Evolutionary conservation across 2,888 invertebrate genomes (phyloP).

Genomic region (Toxonevra muliebris): DNA sequence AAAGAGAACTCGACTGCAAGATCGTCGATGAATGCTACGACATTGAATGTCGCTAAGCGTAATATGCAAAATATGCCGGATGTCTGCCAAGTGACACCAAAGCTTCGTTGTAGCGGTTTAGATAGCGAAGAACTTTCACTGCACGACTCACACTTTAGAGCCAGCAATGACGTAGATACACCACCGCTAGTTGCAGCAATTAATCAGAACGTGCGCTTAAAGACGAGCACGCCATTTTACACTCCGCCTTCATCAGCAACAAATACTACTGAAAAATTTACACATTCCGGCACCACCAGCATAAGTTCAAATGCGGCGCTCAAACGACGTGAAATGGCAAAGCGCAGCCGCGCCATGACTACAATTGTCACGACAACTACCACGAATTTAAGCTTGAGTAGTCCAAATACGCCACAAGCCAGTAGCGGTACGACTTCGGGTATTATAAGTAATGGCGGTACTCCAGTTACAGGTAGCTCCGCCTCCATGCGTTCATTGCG

Average conservation of each 20-base stretch:
- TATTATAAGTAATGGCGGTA: constrained; percentile 8
- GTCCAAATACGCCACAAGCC: constrained; percentile 5
- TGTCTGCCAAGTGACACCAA: constrained; percentile 38
- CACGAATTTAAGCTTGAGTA: constrained; percentile 41
- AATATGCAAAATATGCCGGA: constrained; percentile 34
- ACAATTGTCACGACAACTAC: constrained; percentile 35
- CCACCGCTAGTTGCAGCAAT: constrained; percentile 36
- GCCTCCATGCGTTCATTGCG: constrained; percentile 37
- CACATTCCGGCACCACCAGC: background rate
- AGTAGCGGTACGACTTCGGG: background rate
- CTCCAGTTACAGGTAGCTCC: constrained; percentile 30
- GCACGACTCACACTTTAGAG: background rate
- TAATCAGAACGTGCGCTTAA: constrained; percentile 48
- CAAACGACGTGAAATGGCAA: constrained; percentile 52
- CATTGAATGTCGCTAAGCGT: constrained; percentile 6
- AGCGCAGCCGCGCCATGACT: constrained; percentile 55
- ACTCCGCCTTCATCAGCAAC: constrained; percentile 8
- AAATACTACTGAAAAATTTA: constrained; percentile 14
- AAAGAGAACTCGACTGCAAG: background rate
- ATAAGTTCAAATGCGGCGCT: constrained; percentile 14
- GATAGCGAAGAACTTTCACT: background rate
- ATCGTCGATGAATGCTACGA: background rate
- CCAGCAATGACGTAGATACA: background rate
- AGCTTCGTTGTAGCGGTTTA: constrained; percentile 24
- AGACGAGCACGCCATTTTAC: constrained; percentile 21